Evolutionary conservation across 1,140 invertebrate species (phyloP).

Genomic region (Paraescarpia echinospica): DNA sequence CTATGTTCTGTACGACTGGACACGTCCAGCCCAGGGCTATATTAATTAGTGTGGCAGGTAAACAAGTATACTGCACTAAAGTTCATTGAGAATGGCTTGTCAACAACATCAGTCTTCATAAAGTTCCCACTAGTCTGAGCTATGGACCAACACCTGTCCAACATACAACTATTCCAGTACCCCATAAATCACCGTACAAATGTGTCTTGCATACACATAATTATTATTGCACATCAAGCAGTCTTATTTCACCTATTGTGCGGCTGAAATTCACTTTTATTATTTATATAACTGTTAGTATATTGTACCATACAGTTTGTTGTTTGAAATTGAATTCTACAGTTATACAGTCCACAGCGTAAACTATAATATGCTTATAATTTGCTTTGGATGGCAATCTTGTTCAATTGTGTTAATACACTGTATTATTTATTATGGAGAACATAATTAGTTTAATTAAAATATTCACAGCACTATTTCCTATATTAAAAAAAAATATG

Average conservation of each 20-base stretch:
- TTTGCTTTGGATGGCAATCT: too few relatives aligned
- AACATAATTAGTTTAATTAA: too few relatives aligned
- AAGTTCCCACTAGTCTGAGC: background rate
- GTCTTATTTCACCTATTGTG: background rate
- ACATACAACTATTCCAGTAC: background rate
- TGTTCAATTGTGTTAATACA: too few relatives aligned
- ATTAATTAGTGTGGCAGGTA: background rate
- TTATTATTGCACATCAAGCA: background rate
- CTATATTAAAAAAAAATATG: too few relatives aligned
- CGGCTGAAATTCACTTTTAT: background rate
- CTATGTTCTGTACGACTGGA: background rate
- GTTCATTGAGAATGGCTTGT: background rate
- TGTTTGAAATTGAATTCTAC: background rate
- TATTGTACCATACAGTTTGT: too few relatives aligned
- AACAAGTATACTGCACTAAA: background rate
- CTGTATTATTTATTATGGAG: too few relatives aligned
- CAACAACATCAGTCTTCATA: background rate
- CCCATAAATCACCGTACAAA: background rate
- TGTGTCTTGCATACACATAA: background rate
- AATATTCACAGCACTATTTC: too few relatives aligned
- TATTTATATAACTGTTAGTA: background rate
- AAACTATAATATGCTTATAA: too few relatives aligned
- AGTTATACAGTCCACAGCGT: too few relatives aligned
- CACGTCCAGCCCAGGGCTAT: background rate
- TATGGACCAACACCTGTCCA: background rate